Percentiles rank a stretch among this genome's conserved stretches.
These are phyloP conservation scores for Pollimyrus isidori DNA, from an alignment of 2,113 vertebrate species.

Conservation along the genomic window DNA sequence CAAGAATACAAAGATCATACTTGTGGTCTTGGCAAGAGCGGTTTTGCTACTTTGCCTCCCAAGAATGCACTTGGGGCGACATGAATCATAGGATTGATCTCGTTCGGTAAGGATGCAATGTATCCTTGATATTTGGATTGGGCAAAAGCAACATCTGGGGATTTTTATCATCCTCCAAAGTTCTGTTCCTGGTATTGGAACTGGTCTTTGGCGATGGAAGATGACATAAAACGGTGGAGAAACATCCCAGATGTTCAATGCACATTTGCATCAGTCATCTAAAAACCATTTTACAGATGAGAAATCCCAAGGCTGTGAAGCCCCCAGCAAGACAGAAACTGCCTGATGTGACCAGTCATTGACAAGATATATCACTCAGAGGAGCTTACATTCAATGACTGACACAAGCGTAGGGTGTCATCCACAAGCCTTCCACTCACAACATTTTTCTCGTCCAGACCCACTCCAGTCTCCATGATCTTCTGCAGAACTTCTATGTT, in stretches of 20 bases:
- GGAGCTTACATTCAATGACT: background rate
- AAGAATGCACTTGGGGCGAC: background rate
- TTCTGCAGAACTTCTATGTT: constrained; percentile 62
- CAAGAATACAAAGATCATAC: background rate
- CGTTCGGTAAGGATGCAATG: background rate
- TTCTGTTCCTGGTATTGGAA: background rate
- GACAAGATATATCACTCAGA: background rate
- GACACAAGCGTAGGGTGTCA: background rate
- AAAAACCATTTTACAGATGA: background rate
- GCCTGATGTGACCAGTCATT: background rate
- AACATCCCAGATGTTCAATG: background rate
- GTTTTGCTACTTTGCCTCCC: background rate
- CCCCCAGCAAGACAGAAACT: background rate
- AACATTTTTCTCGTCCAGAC: constrained; percentile 62
- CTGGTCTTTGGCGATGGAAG: background rate
- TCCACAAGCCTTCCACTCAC: constrained; percentile 51
- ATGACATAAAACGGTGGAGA: background rate
- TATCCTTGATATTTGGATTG: background rate
- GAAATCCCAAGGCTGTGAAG: background rate
- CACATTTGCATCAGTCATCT: background rate
- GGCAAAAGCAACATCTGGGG: background rate
- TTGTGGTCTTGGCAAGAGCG: background rate
- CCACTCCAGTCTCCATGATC: constrained; percentile 61
- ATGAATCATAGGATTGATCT: background rate
- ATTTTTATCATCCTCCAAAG: background rate